A percentile compares a stretch with the other conserved stretches of the same genome.
These are phyloP conservation scores for Microdon myrmicae DNA, from an alignment of 2,888 invertebrate species.

Conservation along the genomic window DNA sequence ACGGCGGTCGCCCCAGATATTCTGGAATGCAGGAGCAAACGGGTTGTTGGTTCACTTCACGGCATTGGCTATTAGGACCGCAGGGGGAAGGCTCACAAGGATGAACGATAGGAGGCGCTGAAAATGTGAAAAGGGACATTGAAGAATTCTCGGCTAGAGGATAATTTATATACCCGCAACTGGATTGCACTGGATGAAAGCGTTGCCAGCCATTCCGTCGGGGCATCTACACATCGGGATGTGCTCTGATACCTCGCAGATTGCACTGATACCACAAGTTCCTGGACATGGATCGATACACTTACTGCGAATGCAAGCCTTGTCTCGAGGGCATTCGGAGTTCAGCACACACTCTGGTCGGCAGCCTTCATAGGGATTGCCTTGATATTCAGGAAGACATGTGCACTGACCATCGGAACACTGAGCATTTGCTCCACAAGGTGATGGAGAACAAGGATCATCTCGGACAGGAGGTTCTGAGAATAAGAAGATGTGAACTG, in stretches of 20 bases:
- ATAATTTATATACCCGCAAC: constrained; percentile 64
- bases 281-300: constrained; percentile 84
- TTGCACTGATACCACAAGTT: constrained; percentile 78
- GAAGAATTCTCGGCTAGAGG: neutral
- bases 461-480: constrained; percentile 49
- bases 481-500: constrained; percentile 4
- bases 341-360: constrained; percentile 84
- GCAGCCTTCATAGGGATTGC: constrained; percentile 76
- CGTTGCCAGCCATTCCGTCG: constrained; percentile 76
- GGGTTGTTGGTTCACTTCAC: constrained; percentile 74
- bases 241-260: constrained; percentile 80
- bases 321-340: constrained; percentile 78
- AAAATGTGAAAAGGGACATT: neutral
- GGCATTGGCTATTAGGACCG: constrained; percentile 81
- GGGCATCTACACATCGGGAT: constrained; percentile 78
- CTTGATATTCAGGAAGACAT: constrained; percentile 74
- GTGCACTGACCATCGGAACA: constrained; percentile 76
- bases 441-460: constrained; percentile 75
- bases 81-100: constrained; percentile 82
- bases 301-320: constrained; percentile 80
- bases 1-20: constrained; percentile 79
- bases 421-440: constrained; percentile 81
- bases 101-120: constrained; percentile 57
- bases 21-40: constrained; percentile 77
- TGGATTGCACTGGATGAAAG: constrained; percentile 74